Evolutionary conservation across 2,888 invertebrate genomes (phyloP).

Genomic region (Scaptomyza tumidula): DNA sequence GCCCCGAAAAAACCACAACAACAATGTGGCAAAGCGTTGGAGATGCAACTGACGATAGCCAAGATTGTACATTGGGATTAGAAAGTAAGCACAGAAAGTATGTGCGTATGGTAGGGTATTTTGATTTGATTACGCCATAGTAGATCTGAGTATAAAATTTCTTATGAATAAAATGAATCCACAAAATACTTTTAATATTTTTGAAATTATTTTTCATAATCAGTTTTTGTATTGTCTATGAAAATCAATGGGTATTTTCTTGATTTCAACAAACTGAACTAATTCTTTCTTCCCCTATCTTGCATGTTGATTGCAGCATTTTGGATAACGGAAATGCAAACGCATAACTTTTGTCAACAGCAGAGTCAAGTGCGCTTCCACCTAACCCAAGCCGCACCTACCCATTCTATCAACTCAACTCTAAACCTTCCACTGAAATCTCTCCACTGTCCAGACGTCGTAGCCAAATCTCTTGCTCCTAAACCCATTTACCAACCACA

Average conservation of each 20-base stretch:
- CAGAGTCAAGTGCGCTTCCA: conserved; percentile 35
- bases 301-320: conserved; percentile 44
- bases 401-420: conserved; percentile 2
- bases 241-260: too few relatives aligned
- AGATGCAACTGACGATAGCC: conserved; percentile 54
- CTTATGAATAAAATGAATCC: not conserved
- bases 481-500: conserved; percentile 60
- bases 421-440: conserved; percentile 7
- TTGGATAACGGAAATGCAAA: conserved; percentile 70
- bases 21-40: conserved; percentile 62
- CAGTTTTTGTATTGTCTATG: too few relatives aligned
- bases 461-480: conserved; percentile 40
- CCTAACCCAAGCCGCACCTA: not conserved
- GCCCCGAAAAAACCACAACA: conserved; percentile 54
- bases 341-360: conserved; percentile 72
- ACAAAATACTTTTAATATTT: too few relatives aligned
- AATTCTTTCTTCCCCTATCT: not conserved
- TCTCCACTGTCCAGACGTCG: conserved; percentile 40
- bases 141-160: not conserved
- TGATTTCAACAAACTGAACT: too few relatives aligned
- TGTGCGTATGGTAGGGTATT: conserved; percentile 7
- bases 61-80: conserved; percentile 37
- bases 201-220: too few relatives aligned
- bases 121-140: not conserved
- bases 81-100: conserved; percentile 17